Percentiles rank a stretch among this genome's conserved stretches.
phyloP scores from a whole-genome alignment of 64 coral and sea anemone genomes.

The Stylophora pistillata region DNA sequence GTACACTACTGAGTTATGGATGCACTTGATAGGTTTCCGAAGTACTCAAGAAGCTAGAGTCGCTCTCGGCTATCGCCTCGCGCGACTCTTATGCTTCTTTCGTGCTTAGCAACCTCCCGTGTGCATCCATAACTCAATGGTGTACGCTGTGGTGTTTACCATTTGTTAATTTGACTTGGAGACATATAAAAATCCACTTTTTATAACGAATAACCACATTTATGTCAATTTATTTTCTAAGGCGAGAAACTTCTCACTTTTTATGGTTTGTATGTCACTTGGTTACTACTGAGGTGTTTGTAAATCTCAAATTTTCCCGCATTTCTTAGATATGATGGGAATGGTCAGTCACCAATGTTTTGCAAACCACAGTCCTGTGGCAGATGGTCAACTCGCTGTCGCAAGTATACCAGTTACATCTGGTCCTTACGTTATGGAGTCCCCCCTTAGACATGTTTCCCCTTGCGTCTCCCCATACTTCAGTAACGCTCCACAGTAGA shows the following conservation, averaged over 20 bases:
- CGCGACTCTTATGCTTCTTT: too few species aligned
- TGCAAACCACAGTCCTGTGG: background rate
- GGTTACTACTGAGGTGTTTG: background rate
- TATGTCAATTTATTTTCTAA: too few species aligned
- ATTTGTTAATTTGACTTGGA: too few species aligned
- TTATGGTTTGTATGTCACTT: background rate
- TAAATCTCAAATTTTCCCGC: background rate
- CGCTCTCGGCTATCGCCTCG: too few species aligned
- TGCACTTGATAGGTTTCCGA: too few species aligned
- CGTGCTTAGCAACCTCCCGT: too few species aligned
- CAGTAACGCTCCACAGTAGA: background rate
- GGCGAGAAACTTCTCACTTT: background rate
- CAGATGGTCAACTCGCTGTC: background rate
- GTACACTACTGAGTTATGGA: too few species aligned
- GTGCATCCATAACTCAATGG: too few species aligned
- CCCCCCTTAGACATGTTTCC: background rate
- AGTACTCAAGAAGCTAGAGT: too few species aligned
- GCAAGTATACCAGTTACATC: background rate
- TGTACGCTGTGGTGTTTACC: too few species aligned
- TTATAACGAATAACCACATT: too few species aligned
- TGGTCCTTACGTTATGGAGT: background rate
- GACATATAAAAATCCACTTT: too few species aligned
- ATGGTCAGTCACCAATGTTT: background rate
- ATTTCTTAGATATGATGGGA: background rate
- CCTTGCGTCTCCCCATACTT: slow-evolving; percentile 16